A percentile compares a stretch with the other conserved stretches of the same genome.
phyloP scores from a whole-genome alignment of 2,113 vertebrate species.

The Percopsis transmontana region DNA sequence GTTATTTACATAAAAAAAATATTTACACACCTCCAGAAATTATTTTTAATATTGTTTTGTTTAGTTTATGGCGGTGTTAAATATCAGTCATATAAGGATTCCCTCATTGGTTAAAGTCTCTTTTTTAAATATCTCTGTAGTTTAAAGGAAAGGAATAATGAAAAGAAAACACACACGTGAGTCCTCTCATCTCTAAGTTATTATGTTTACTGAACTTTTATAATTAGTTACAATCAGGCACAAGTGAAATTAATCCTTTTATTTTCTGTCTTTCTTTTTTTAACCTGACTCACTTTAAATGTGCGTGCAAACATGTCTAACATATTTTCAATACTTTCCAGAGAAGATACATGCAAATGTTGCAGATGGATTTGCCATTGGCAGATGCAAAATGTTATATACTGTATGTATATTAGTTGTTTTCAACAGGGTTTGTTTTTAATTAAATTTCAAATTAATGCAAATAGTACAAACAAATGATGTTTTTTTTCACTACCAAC shows the following conservation, averaged over 20 bases:
- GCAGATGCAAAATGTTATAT: too few relatives aligned
- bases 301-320: background rate
- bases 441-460: background rate
- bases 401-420: too few relatives aligned
- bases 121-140: background rate
- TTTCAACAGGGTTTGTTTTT: too few relatives aligned
- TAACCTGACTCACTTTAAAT: too few relatives aligned
- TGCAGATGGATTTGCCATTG: background rate
- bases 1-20: background rate
- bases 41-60: background rate
- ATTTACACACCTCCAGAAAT: background rate
- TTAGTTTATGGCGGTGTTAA: background rate
- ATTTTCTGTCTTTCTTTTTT: too few relatives aligned
- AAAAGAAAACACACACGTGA: background rate
- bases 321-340: background rate
- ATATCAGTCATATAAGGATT: too few relatives aligned
- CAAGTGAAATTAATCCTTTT: background rate
- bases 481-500: too few relatives aligned
- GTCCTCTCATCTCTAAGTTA: background rate
- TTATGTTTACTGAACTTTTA: background rate
- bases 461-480: constrained; percentile 20
- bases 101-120: background rate
- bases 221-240: too few relatives aligned
- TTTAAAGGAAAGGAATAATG: background rate
- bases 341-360: background rate